Conservation (phyloP, 2,888 invertebrate genomes). For the Drosophila anomelani region DNA sequence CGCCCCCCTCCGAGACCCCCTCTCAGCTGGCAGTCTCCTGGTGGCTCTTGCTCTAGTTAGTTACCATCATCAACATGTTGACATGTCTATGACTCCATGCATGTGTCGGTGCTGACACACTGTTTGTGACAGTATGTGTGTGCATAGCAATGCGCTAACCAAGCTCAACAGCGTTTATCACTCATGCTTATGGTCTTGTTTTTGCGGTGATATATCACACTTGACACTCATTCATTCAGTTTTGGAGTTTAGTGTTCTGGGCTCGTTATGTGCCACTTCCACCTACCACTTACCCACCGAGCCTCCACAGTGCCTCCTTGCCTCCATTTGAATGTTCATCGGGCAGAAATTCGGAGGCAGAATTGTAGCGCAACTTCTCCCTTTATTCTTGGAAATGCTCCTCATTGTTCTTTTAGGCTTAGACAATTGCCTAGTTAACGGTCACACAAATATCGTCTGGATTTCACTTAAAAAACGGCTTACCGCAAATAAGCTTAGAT, state of each 20-base stretch:
- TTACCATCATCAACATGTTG: slow-evolving; percentile 80
- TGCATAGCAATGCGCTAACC: slow-evolving; percentile 58
- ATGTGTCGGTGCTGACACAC: slow-evolving; percentile 36
- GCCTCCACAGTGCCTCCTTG: slow-evolving; percentile 32
- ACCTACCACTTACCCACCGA: slow-evolving; percentile 15
- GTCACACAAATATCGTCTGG: slow-evolving; percentile 17
- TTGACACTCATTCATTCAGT: slow-evolving; percentile 82
- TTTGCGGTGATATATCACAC: slow-evolving; percentile 83
- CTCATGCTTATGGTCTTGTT: slow-evolving; percentile 81
- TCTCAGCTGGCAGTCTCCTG: slow-evolving; percentile 32
- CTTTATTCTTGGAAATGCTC: not conserved
- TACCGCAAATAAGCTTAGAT: no score
- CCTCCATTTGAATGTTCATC: slow-evolving; percentile 77
- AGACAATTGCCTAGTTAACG: slow-evolving; percentile 50
- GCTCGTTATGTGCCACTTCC: slow-evolving; percentile 59
- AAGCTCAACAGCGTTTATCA: slow-evolving; percentile 80
- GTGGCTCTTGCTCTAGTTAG: slow-evolving; percentile 75
- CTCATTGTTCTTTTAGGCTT: slow-evolving; percentile 46
- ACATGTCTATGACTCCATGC: slow-evolving; percentile 77
- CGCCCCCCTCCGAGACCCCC: not conserved
- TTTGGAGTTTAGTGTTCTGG: slow-evolving; percentile 74
- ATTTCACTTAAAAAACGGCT: not conserved
- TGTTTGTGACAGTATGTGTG: slow-evolving; percentile 33
- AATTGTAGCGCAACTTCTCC: slow-evolving; percentile 22
- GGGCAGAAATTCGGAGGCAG: slow-evolving; percentile 54